phyloP scores from a whole-genome alignment of 2,888 invertebrate genomes.

The Bhutanitis thaidina region DNA sequence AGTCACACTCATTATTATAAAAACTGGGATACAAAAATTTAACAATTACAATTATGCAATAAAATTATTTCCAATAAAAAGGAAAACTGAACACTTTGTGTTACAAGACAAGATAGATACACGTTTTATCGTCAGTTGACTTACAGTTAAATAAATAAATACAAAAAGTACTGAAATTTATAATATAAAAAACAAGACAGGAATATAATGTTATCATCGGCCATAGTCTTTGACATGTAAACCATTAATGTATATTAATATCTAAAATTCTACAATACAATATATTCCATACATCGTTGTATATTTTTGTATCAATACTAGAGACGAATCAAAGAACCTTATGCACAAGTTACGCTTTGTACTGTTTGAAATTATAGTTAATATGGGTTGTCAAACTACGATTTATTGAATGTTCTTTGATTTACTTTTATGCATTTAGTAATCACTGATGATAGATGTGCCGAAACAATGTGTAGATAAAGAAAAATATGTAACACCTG shows the following conservation, averaged over 20 bases:
- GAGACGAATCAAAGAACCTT: slow-evolving; percentile 36
- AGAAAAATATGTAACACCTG: background rate
- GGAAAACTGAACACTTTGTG: slow-evolving; percentile 68
- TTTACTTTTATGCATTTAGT: background rate
- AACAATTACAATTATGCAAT: slow-evolving; percentile 53
- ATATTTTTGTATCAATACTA: slow-evolving; percentile 56
- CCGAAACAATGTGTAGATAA: background rate
- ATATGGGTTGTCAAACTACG: background rate
- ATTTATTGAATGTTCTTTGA: background rate
- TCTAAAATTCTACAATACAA: slow-evolving; percentile 58
- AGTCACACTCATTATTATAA: slow-evolving; percentile 65
- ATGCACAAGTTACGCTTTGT: slow-evolving; percentile 43
- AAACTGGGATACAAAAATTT: slow-evolving; percentile 46
- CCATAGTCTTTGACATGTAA: slow-evolving; percentile 63
- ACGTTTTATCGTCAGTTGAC: slow-evolving; percentile 56
- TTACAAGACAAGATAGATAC: slow-evolving; percentile 46
- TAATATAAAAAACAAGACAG: slow-evolving; percentile 32
- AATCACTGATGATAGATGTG: background rate
- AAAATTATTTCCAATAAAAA: slow-evolving; percentile 46
- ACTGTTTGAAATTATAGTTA: slow-evolving; percentile 33
- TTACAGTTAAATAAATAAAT: slow-evolving; percentile 46
- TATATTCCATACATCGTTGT: slow-evolving; percentile 74
- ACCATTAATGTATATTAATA: slow-evolving; percentile 37
- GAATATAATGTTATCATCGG: slow-evolving; percentile 39
- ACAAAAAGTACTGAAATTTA: slow-evolving; percentile 40